Conservation (phyloP, 1,140 invertebrate genomes). For the Bombus consobrinus region DNA sequence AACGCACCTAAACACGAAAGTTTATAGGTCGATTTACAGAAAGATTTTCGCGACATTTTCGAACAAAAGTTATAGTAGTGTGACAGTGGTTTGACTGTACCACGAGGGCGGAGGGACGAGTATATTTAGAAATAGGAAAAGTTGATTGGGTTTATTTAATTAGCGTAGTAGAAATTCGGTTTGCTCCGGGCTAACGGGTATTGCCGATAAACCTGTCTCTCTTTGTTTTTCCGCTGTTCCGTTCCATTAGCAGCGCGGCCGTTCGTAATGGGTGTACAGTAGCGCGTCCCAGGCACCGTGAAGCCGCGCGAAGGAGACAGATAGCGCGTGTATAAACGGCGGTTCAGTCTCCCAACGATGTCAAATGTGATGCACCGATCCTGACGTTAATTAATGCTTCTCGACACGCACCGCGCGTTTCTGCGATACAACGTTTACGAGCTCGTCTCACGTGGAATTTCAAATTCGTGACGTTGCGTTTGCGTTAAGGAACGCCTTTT, state of each 20-base stretch:
- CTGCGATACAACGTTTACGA: background rate
- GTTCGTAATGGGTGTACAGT: background rate
- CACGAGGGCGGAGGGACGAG: background rate
- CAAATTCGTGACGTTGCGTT: background rate
- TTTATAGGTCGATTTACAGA: too few relatives aligned
- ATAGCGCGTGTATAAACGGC: slow-evolving; percentile 72
- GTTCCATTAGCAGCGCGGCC: background rate
- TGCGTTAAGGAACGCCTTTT: background rate
- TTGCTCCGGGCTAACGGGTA: background rate
- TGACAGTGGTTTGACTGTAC: background rate
- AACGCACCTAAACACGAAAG: too few relatives aligned
- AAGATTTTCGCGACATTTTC: too few relatives aligned
- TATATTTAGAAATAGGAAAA: background rate
- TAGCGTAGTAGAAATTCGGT: background rate
- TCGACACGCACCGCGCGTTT: slow-evolving; percentile 49
- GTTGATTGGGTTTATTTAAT: background rate
- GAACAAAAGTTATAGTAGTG: background rate
- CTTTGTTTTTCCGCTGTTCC: slow-evolving; percentile 19
- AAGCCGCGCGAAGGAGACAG: slow-evolving; percentile 69
- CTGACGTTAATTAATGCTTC: slow-evolving; percentile 76
- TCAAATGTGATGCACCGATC: slow-evolving; percentile 76
- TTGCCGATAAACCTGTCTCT: slow-evolving; percentile 1
- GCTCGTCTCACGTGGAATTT: background rate
- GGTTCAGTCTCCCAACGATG: slow-evolving; percentile 65
- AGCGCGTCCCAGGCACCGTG: background rate